These are phyloP conservation scores for Calyptomena viridis DNA, from an alignment of 2,113 vertebrate species.

Conservation along the genomic window DNA sequence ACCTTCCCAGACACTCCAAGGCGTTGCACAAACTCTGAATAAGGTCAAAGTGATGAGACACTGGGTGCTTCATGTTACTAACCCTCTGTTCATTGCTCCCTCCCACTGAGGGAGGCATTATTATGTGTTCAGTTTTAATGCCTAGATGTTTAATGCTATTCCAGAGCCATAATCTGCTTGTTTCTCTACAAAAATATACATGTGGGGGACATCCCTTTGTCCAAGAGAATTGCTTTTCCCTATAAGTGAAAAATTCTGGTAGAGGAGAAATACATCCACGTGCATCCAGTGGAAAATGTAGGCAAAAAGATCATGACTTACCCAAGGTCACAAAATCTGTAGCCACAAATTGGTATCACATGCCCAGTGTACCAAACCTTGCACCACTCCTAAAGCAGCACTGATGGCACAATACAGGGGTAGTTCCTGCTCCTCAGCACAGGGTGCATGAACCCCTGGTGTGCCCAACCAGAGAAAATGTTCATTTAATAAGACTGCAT, in stretches of 20 bases:
- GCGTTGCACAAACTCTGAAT: background rate
- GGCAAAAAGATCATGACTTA: background rate
- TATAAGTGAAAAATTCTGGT: background rate
- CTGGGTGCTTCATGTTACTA: background rate
- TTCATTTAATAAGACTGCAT: background rate
- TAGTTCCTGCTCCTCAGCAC: background rate
- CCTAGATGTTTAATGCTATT: background rate
- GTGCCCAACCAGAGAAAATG: background rate
- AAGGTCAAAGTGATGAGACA: background rate
- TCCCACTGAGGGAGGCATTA: background rate
- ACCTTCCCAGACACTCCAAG: background rate
- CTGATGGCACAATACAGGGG: background rate
- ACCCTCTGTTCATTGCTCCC: background rate
- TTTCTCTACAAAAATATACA: background rate
- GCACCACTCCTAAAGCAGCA: background rate
- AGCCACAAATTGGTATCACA: background rate
- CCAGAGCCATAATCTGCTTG: background rate
- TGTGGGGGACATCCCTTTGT: background rate
- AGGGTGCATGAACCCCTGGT: background rate
- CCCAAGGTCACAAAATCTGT: slow-evolving; percentile 32
- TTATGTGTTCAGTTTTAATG: background rate
- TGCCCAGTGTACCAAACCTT: background rate
- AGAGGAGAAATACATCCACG: background rate
- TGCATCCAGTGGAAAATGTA: background rate
- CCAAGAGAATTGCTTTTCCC: background rate